Evolutionary conservation across 2,888 invertebrate genomes (phyloP).

Genomic region (Axea sp.): DNA sequence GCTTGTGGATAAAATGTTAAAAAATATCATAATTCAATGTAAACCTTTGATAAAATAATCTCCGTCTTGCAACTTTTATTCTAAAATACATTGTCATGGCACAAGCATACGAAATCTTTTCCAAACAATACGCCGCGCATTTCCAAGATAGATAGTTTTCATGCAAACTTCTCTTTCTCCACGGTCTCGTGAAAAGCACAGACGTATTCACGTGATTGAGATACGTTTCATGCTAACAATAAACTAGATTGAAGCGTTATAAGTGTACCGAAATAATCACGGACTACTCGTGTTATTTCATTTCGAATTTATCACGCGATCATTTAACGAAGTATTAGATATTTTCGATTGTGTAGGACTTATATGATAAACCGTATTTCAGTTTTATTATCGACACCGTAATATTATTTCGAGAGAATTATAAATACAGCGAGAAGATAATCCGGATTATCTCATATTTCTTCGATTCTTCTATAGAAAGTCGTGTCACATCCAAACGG

Average conservation of each 20-base stretch:
- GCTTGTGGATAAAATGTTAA: too few species aligned
- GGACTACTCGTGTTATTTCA: slow-evolving; percentile 8
- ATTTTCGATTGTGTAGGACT: slow-evolving; percentile 1
- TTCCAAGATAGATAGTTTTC: slow-evolving; percentile 7
- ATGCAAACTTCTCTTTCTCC: not conserved
- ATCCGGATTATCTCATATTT: too few species aligned
- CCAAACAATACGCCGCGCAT: slow-evolving; percentile 1
- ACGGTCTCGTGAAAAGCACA: slow-evolving; percentile 2
- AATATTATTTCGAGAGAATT: too few species aligned
- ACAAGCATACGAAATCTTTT: not conserved
- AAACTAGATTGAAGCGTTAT: slow-evolving; percentile 18
- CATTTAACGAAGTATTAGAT: not conserved
- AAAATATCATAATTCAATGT: too few species aligned
- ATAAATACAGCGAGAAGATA: too few species aligned
- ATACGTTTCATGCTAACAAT: slow-evolving; percentile 20
- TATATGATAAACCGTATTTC: not conserved
- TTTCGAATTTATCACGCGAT: slow-evolving; percentile 13
- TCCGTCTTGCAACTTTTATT: not conserved
- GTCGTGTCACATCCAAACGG: too few species aligned
- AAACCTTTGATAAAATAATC: slow-evolving; percentile 21
- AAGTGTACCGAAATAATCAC: slow-evolving; percentile 14
- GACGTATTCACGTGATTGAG: slow-evolving; percentile 8
- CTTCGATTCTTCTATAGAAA: too few species aligned
- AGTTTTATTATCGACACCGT: not conserved
- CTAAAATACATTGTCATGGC: not conserved